A percentile compares a stretch with the other conserved stretches of the same genome.
phyloP scores from a whole-genome alignment of 2,113 vertebrate species.

The Eublepharis macularius region DNA sequence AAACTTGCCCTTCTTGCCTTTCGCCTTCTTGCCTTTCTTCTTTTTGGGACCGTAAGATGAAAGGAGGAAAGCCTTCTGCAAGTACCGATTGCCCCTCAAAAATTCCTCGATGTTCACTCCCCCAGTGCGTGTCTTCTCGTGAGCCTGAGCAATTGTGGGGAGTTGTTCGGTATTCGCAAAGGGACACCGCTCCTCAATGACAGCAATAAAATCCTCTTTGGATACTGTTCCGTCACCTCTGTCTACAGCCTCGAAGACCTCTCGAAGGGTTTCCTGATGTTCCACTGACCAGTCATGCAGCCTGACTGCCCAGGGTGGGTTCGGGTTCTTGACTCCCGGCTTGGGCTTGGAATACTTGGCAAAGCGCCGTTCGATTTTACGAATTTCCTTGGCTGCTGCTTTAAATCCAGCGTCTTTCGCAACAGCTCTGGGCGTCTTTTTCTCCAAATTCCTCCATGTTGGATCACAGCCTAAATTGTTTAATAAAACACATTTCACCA shows the following conservation, averaged over 20 bases:
- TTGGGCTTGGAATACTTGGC: conserved; percentile 70
- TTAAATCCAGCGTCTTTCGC: conserved; percentile 84
- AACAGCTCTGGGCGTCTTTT: conserved; percentile 75
- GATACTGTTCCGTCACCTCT: conserved; percentile 66
- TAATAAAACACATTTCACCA: background rate
- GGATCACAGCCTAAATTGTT: conserved; percentile 86
- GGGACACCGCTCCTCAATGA: conserved; percentile 73
- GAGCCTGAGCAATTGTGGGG: conserved; percentile 66
- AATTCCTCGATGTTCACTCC: conserved; percentile 81
- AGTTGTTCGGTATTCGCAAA: conserved; percentile 68
- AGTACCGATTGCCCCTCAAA: conserved; percentile 85
- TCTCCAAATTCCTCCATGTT: conserved; percentile 81
- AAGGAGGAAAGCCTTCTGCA: conserved; percentile 82
- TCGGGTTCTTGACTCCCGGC: conserved; percentile 57
- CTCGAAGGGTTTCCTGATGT: conserved; percentile 71
- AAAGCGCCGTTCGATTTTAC: conserved; percentile 75
- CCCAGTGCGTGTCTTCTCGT: conserved; percentile 68
- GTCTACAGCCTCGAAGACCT: conserved; percentile 59
- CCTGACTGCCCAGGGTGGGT: conserved; percentile 78
- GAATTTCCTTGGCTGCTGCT: conserved; percentile 79
- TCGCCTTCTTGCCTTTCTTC: conserved; percentile 68
- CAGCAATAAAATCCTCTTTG: conserved; percentile 73
- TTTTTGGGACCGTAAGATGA: conserved; percentile 78
- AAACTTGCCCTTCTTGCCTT: conserved; percentile 73
- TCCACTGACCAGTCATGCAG: conserved; percentile 91